Evolutionary conservation across 2,797 vertebrate species (phyloP), one percentile per base, ranked within the genome.

Genomic region (Adrianichthys oophorus): DNA sequence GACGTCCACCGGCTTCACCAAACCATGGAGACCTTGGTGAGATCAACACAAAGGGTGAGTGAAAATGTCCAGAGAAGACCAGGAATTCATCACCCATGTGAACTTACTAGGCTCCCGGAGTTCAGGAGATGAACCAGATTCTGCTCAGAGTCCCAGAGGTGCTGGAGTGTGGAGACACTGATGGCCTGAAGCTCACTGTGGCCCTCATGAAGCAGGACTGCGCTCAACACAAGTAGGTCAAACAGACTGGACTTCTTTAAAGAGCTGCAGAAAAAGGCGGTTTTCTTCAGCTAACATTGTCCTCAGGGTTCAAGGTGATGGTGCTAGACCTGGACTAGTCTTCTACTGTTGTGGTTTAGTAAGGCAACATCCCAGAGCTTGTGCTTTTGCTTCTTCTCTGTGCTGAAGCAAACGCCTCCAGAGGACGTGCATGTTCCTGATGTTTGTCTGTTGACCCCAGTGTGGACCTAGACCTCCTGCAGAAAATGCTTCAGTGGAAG

Each of bases 401-500:
- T 21, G 19, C 19, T 21, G 19, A 21, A 21, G 19, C 19, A 21
- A 21, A 21, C 2, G 19, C 26, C 24, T 12, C 32, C 32, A 37
- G 32, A 37, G 32, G 32, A 37, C 21, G 15, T 47, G 2, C 18
- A 12, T 46, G 7, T 3, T 15, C 4, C 4, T n/a, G n/a, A 0
- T 50, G 4, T 57, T 61, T 57, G 62, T n/a, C 18, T 49, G 7
- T 50, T 41, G 15, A 3, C 48, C 64, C 3, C 67, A 88, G 80
- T 0, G 32, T 64, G 14, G 77, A 77, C 44, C 8, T 46, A 46
- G 6, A 72, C 41, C 67, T 80, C 1, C 60, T 89, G 13, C 41
- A 49, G 0, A 8, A 4, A 2, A 62, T 92, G 59, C 71, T 92
- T 59, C 37, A 2, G 7, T 91, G 88, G 87, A 86, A 62, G 15